Base-by-base conservation (phyloP, 2,888 invertebrate genomes). In the Melolontha melolontha region DNA sequence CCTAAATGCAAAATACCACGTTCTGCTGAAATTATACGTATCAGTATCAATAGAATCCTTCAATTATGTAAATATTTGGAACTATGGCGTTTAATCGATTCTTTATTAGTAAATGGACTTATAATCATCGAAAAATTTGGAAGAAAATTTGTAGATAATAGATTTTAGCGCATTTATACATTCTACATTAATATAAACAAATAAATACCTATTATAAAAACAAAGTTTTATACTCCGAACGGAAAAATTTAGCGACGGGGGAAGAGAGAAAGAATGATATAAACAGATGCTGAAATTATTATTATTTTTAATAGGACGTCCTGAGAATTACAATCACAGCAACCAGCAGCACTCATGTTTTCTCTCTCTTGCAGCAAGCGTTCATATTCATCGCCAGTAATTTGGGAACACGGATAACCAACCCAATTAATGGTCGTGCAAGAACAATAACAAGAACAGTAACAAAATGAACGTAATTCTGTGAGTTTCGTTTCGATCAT, bases 381-480 rank as follows among this genome's bases (percentile, higher is more conserved):
- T 8, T 27, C 47, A 8, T 29, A n/a, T 42, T 57, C 47, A 14
- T 59, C 47, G 29, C 11, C 29, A 47, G 29, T 34, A 59, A 59
- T 59, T 59, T 34, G 59, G 59, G 16, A 27, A 47, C 47, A 29
- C 47, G 59, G 59, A 47, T 59, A 59, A 59, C 59, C 59, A 59
- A 59, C 59, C 59, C 59, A 59, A 59, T 59, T 59, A 59, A 59
- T 59, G 47, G 59, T 29, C 59, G 59, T n/a, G 47, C 29, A 59
- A 44, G 59, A 59, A 59, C 59, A 59, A 59, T 59, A 59, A 57
- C 57, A 57, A 42, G 41, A 16, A 55, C 42, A 5, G 34, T 42
- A 57, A 59, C 59, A 29, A 34, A 59, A 59, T 59, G 47, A 47
- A 44, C 44, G 47, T 47, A 59, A 34, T 47, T 47, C 44, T 16